These are phyloP conservation scores for Charadrius vociferus DNA, from an alignment of 2,113 vertebrate genomes.

Conservation along the genomic window DNA sequence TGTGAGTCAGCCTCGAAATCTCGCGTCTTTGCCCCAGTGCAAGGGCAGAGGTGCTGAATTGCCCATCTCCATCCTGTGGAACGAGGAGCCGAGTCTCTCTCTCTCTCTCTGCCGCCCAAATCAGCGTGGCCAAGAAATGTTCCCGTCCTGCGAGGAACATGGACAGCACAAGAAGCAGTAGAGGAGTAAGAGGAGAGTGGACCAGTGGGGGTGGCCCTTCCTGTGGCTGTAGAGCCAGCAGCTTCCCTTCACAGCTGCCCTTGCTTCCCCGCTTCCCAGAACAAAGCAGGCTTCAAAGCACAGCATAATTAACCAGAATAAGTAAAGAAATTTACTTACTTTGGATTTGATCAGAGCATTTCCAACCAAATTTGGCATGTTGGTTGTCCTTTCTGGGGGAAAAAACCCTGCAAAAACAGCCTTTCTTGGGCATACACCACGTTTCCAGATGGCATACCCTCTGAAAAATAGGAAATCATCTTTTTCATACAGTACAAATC, in stretches of 20 bases:
- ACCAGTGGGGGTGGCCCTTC: background rate
- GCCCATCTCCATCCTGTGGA: background rate
- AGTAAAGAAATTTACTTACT: background rate
- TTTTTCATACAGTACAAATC: constrained; percentile 30
- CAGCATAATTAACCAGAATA: background rate
- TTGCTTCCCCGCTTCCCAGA: background rate
- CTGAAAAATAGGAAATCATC: constrained; percentile 27
- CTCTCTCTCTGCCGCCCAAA: background rate
- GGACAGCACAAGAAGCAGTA: background rate
- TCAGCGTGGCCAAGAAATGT: accelerated
- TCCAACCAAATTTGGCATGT: background rate
- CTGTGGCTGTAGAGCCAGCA: background rate
- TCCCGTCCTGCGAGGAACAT: accelerated
- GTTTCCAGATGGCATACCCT: constrained; percentile 20
- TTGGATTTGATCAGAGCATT: background rate
- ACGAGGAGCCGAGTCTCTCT: background rate
- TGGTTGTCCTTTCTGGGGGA: background rate
- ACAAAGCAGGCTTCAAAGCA: background rate
- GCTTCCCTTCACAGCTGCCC: background rate
- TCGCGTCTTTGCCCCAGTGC: accelerated
- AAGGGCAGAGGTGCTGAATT: background rate
- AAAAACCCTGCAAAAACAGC: background rate
- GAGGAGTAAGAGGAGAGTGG: background rate
- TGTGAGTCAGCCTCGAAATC: background rate
- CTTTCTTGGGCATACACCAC: constrained; percentile 21